Percentiles rank a stretch among this genome's conserved stretches.
These are phyloP conservation scores for Mythimna pallens DNA, from an alignment of 2,888 invertebrate species.

Conservation along the genomic window DNA sequence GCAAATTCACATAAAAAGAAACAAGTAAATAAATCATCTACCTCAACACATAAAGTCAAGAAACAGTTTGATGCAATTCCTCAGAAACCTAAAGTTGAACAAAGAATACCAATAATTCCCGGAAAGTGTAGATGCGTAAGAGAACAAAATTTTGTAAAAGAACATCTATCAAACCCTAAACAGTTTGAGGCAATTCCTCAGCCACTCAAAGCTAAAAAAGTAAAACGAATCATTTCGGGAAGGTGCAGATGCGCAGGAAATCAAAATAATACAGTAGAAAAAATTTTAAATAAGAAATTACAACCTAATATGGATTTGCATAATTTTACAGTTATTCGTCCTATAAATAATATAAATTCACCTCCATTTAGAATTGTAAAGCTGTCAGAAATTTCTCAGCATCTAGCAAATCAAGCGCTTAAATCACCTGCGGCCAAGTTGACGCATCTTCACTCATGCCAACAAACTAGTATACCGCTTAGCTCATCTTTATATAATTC, in stretches of 20 bases:
- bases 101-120: slow-evolving; percentile 5
- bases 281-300: not conserved
- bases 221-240: slow-evolving; percentile 7
- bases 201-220: not conserved
- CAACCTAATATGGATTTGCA: not conserved
- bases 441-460: not conserved
- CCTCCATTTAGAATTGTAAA: not conserved
- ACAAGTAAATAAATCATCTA: not conserved
- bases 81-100: not conserved
- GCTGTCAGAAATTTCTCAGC: not conserved
- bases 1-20: slow-evolving; percentile 7
- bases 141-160: not conserved
- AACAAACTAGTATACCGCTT: not conserved
- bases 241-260: not conserved
- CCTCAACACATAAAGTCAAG: not conserved
- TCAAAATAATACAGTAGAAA: not conserved
- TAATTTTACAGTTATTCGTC: not conserved
- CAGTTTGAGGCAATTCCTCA: not conserved
- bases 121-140: slow-evolving; percentile 1
- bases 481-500: not conserved
- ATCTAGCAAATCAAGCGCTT: not conserved
- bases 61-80: not conserved
- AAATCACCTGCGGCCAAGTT: not conserved
- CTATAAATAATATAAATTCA: not conserved
- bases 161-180: not conserved